A percentile compares a stretch with the other conserved stretches of the same genome.
phyloP scores from a whole-genome alignment of 2,797 vertebrate genomes.

The Pangasius mekongensis region DNA sequence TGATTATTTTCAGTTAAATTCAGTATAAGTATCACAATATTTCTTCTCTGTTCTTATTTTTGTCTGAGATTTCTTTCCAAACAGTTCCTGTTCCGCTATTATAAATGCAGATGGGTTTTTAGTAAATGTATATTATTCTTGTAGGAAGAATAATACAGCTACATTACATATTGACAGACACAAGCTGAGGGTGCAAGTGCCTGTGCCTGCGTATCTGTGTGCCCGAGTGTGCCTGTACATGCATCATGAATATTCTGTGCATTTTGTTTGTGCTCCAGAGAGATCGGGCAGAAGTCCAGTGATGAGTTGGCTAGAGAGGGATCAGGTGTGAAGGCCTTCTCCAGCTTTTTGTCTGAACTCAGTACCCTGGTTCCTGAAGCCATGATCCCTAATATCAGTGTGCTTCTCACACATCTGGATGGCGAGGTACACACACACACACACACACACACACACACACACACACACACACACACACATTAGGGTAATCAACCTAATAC shows the following conservation, averaged over 20 bases:
- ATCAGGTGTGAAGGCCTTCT: constrained; percentile 84
- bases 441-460: background rate
- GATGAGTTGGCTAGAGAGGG: constrained; percentile 87
- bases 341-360: constrained; percentile 87
- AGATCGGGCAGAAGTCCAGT: constrained; percentile 89
- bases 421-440: constrained; percentile 81
- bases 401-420: constrained; percentile 88
- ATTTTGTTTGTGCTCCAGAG: constrained; percentile 71
- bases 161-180: background rate
- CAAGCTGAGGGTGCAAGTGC: background rate
- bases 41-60: too few species aligned
- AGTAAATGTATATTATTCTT: too few species aligned
- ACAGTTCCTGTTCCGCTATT: too few species aligned
- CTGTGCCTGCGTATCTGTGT: background rate
- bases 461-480: background rate
- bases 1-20: too few species aligned
- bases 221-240: background rate
- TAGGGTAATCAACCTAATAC: background rate
- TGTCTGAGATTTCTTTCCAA: too few species aligned
- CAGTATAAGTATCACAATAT: too few species aligned
- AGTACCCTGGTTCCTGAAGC: constrained; percentile 80
- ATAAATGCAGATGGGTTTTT: too few species aligned
- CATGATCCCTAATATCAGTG: constrained; percentile 88
- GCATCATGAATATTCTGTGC: background rate
- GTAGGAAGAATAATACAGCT: too few species aligned